Percentiles rank a stretch among this genome's conserved stretches.
Evolutionary conservation across 2,113 vertebrate genomes (phyloP).

Genomic region (Zapornia atra): DNA sequence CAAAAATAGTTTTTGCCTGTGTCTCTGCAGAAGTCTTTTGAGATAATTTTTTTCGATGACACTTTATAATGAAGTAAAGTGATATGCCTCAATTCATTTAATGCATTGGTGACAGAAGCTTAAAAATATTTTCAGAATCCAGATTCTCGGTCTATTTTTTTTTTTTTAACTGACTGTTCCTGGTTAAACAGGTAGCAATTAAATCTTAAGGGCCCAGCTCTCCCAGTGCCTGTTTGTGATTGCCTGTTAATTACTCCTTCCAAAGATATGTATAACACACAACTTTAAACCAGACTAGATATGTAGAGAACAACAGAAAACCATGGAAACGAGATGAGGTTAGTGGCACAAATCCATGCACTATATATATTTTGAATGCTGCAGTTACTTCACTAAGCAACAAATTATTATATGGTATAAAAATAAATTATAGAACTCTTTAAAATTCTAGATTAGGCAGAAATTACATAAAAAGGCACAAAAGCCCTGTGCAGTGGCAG

Average conservation of each 20-base stretch:
- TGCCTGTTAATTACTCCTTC: not conserved
- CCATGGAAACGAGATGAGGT: conserved; percentile 58
- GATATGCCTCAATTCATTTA: not conserved
- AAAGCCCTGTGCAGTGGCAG: not conserved
- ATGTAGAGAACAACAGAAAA: conserved; percentile 43
- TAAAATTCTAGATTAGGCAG: not conserved
- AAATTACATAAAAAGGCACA: not conserved
- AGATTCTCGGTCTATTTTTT: not conserved
- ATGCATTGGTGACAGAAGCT: not conserved
- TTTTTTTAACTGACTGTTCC: not conserved
- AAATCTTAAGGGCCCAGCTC: not conserved
- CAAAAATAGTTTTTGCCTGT: not conserved
- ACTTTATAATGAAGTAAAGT: not conserved
- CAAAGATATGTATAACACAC: not conserved
- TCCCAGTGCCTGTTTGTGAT: not conserved
- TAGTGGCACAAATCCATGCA: conserved; percentile 39
- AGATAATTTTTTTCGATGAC: not conserved
- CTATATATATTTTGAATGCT: conserved; percentile 13
- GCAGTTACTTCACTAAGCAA: conserved; percentile 20
- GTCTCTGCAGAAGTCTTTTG: not conserved
- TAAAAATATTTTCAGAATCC: not conserved
- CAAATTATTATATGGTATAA: conserved; percentile 13
- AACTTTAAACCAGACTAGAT: not conserved
- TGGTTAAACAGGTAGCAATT: not conserved
- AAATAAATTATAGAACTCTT: conserved; percentile 9